phyloP scores from a whole-genome alignment of 1,140 invertebrate genomes.

The Diorhabda sublineata region DNA sequence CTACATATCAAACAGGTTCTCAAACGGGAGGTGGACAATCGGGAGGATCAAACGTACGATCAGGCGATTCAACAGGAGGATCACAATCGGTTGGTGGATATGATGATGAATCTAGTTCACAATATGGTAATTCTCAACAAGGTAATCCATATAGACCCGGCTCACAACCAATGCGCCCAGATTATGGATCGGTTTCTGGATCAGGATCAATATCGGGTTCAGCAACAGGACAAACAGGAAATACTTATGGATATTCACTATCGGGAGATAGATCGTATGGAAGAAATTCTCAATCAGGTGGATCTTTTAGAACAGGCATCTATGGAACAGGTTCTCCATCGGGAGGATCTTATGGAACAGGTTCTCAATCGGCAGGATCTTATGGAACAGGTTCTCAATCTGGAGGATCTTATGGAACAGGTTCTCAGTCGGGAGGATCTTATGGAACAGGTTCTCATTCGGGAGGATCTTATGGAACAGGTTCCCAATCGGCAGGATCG shows the following conservation, averaged over 20 bases:
- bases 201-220: slow-evolving; percentile 6
- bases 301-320: slow-evolving; percentile 5
- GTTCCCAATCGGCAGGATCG: slow-evolving; percentile 2
- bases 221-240: not conserved
- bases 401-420: slow-evolving; percentile 1
- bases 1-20: not conserved
- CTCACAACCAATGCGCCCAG: not conserved
- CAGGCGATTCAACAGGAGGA: not conserved
- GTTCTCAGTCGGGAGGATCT: not conserved
- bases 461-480: slow-evolving; percentile 4
- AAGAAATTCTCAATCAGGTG: slow-evolving; percentile 11
- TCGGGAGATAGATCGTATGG: slow-evolving; percentile 6
- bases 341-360: not conserved
- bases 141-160: not conserved
- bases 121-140: not conserved
- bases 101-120: not conserved
- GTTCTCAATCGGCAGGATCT: not conserved
- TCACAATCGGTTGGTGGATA: not conserved
- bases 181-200: not conserved
- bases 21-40: not conserved
- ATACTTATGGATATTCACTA: not conserved
- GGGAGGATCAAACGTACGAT: not conserved
- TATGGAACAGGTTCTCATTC: not conserved
- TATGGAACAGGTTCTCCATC: slow-evolving; percentile 11
- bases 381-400: not conserved